Evolutionary conservation across 2,888 invertebrate species (phyloP).

Genomic region (Drosophila histrio): DNA sequence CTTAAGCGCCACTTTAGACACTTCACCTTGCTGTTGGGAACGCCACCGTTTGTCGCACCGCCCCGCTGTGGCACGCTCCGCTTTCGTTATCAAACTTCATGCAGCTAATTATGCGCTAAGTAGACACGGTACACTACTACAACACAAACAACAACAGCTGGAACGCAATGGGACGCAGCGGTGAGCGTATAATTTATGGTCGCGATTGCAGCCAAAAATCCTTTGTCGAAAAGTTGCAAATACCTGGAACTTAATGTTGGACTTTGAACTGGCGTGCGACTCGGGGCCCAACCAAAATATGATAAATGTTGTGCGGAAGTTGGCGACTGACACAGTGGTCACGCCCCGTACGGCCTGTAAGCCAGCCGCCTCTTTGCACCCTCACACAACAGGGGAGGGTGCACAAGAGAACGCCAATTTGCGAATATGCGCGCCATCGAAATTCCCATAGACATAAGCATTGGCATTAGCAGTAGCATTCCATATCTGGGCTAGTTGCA

Average conservation of each 20-base stretch:
- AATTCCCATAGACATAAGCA: constrained; percentile 48
- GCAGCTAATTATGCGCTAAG: constrained; percentile 79
- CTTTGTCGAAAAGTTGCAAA: constrained; percentile 80
- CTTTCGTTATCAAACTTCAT: constrained; percentile 61
- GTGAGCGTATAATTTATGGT: constrained; percentile 66
- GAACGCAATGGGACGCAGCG: constrained; percentile 23
- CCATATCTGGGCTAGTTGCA: constrained; percentile 39
- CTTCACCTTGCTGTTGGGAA: constrained; percentile 4
- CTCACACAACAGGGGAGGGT: constrained; percentile 6
- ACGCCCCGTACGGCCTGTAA: constrained; percentile 5
- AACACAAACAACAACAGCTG: constrained; percentile 10
- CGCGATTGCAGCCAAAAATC: constrained; percentile 79
- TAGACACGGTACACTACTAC: constrained; percentile 58
- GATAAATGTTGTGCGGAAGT: constrained; percentile 75
- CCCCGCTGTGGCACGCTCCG: constrained; percentile 15
- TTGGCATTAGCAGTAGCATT: constrained; percentile 41
- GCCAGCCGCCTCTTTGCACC: background rate
- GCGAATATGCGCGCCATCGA: constrained; percentile 71
- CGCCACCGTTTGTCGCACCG: background rate
- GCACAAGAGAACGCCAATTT: constrained; percentile 55
- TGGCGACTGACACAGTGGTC: constrained; percentile 42
- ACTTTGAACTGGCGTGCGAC: constrained; percentile 71
- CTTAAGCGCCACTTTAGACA: constrained; percentile 42
- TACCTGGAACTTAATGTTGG: constrained; percentile 78
- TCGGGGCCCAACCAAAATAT: constrained; percentile 57